phyloP scores from a whole-genome alignment of 1,140 invertebrate species.

The Leptestheria dahalacensis region DNA sequence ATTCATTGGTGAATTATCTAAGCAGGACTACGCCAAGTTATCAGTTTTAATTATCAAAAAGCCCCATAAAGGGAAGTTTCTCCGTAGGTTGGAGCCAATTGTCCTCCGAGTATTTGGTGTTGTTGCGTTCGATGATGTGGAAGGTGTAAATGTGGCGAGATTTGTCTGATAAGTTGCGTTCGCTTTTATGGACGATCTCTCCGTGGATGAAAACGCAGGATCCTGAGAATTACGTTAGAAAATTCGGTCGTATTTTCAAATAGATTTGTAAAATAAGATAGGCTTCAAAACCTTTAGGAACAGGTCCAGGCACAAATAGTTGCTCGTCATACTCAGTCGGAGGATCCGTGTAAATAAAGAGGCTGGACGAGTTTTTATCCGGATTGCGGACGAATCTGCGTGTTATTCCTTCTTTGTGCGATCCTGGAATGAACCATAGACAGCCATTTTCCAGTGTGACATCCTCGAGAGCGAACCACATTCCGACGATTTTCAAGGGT shows the following conservation, averaged over 20 bases:
- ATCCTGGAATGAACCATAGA: slow-evolving; percentile 77
- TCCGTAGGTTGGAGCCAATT: slow-evolving; percentile 69
- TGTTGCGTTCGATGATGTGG: slow-evolving; percentile 69
- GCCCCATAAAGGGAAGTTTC: slow-evolving; percentile 34
- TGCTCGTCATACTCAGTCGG: slow-evolving; percentile 53
- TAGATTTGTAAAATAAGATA: slow-evolving; percentile 5
- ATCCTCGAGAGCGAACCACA: slow-evolving; percentile 92
- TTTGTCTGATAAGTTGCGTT: slow-evolving; percentile 59
- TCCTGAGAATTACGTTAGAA: slow-evolving; percentile 37
- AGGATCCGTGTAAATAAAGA: slow-evolving; percentile 35
- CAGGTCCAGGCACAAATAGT: slow-evolving; percentile 60
- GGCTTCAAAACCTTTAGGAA: slow-evolving; percentile 48
- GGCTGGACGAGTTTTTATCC: slow-evolving; percentile 39
- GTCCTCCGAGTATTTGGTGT: slow-evolving; percentile 55
- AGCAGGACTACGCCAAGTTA: no score
- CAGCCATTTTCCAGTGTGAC: slow-evolving; percentile 86
- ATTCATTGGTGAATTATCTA: no score
- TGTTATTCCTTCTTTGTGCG: slow-evolving; percentile 67
- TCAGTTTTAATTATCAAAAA: slow-evolving; percentile 12
- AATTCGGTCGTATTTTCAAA: slow-evolving; percentile 5
- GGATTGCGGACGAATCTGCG: slow-evolving; percentile 54
- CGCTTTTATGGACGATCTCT: slow-evolving; percentile 83
- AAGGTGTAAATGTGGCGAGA: slow-evolving; percentile 92
- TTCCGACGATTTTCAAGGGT: slow-evolving; percentile 51
- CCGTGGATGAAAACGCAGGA: slow-evolving; percentile 80